These are phyloP conservation scores for Ailurus styani DNA, from an alignment of 2,113 vertebrate species.

Conservation along the genomic window DNA sequence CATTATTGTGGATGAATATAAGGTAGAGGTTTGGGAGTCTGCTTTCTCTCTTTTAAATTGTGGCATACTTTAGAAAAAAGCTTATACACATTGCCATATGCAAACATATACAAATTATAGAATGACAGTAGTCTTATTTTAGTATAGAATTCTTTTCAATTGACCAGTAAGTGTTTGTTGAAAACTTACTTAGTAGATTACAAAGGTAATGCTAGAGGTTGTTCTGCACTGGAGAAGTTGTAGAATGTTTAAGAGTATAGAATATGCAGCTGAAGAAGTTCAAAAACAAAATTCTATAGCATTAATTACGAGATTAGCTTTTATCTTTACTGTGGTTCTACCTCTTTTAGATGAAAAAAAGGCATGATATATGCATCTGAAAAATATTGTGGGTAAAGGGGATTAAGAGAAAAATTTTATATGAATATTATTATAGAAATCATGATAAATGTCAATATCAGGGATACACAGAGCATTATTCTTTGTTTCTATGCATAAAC, in stretches of 20 bases:
- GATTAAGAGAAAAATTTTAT: background rate
- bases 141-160: background rate
- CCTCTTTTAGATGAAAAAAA: background rate
- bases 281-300: background rate
- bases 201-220: background rate
- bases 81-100: background rate
- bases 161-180: background rate
- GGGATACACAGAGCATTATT: background rate
- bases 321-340: background rate
- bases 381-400: background rate
- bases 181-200: background rate
- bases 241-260: background rate
- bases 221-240: background rate
- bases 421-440: background rate
- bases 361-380: background rate
- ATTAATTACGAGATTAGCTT: background rate
- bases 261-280: background rate
- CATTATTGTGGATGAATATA: slow-evolving; percentile 89
- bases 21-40: slow-evolving; percentile 74
- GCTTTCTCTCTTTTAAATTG: background rate
- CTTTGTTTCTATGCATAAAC: background rate
- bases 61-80: background rate
- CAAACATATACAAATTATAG: background rate
- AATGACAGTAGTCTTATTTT: background rate
- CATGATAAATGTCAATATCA: background rate